Percentiles rank a stretch among this genome's conserved stretches.
Conservation (phyloP, 2,888 invertebrate species). For the Dryobota labecula region DNA sequence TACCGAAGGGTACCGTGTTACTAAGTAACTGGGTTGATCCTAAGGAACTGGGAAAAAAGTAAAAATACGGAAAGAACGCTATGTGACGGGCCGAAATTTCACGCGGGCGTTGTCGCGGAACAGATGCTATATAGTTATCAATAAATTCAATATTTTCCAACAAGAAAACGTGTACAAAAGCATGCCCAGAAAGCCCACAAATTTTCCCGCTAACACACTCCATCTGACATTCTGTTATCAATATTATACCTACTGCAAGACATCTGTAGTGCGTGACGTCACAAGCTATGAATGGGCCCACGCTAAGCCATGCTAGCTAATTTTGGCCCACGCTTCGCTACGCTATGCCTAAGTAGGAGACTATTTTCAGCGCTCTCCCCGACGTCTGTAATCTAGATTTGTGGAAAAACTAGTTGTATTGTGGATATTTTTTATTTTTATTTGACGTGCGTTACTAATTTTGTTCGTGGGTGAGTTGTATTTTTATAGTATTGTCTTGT, state of each 20-base stretch:
- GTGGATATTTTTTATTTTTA: conserved; percentile 3
- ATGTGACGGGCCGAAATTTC: too few relatives aligned
- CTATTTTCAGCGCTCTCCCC: conserved; percentile 27
- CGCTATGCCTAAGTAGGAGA: neutral
- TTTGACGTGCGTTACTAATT: neutral
- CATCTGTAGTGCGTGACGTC: conserved; percentile 49
- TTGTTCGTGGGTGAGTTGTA: conserved; percentile 11
- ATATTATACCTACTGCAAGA: conserved; percentile 18
- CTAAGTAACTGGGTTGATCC: too few relatives aligned
- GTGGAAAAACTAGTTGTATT: neutral
- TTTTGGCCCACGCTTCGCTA: conserved; percentile 11
- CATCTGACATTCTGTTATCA: conserved; percentile 32
- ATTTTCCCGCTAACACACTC: neutral
- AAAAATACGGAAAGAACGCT: too few relatives aligned
- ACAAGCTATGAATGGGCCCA: conserved; percentile 40
- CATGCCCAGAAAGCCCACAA: conserved; percentile 10
- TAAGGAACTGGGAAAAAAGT: too few relatives aligned
- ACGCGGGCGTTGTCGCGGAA: too few relatives aligned
- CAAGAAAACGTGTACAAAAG: neutral
- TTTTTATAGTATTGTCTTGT: neutral
- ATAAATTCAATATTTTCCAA: neutral
- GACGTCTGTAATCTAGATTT: conserved; percentile 15
- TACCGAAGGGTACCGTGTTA: too few relatives aligned
- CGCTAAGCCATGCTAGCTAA: conserved; percentile 11
- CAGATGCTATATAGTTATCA: too few relatives aligned